Conservation (phyloP, 1,140 invertebrate genomes). For the Bombus confusus region DNA sequence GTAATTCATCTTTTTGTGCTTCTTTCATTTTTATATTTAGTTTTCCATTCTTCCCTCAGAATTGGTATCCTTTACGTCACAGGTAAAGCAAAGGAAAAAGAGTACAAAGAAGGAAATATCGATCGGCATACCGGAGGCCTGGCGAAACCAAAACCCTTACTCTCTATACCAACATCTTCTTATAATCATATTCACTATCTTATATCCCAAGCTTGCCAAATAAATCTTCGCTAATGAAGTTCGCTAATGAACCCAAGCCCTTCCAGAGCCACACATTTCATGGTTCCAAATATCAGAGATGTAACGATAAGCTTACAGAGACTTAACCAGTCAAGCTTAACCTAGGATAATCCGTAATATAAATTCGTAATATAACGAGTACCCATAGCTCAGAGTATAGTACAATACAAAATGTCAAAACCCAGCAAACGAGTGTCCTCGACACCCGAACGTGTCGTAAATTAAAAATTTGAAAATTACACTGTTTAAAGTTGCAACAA, state of each 20-base stretch:
- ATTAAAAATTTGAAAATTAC: background rate
- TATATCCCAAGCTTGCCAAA: background rate
- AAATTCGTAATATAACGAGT: background rate
- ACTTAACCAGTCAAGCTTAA: background rate
- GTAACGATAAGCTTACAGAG: background rate
- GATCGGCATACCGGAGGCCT: background rate
- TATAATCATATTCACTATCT: conserved; percentile 3
- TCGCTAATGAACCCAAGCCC: conserved; percentile 9
- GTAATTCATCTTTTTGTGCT: background rate
- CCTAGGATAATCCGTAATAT: background rate
- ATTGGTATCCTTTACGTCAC: background rate
- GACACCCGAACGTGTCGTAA: background rate
- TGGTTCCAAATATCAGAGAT: background rate
- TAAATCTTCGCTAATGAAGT: conserved; percentile 15
- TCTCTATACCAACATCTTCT: background rate
- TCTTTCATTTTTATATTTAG: background rate
- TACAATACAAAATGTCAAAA: background rate
- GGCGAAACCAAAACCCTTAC: background rate
- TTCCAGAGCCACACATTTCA: background rate
- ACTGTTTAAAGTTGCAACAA: background rate
- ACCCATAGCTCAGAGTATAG: background rate
- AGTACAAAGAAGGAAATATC: background rate
- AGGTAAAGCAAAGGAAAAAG: background rate
- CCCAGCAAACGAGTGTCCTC: background rate
- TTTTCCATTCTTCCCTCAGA: background rate